These are phyloP conservation scores for Auanema freiburgensis DNA, from an alignment of 2,888 invertebrate genomes.

Conservation along the genomic window DNA sequence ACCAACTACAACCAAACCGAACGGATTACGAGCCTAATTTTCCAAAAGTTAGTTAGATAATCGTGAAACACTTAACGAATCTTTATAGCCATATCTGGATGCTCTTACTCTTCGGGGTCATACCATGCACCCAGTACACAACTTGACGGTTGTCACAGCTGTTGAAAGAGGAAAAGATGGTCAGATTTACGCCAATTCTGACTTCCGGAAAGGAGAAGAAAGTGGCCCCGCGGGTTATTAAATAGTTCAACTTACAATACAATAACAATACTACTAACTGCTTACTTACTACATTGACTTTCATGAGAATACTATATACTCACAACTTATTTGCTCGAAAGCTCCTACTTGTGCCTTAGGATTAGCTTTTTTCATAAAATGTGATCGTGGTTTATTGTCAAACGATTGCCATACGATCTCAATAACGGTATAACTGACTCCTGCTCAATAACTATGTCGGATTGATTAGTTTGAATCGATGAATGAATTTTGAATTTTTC, in stretches of 20 bases:
- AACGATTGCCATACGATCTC: too few relatives aligned
- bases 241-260: constrained; percentile 5
- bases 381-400: too few relatives aligned
- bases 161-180: constrained; percentile 45
- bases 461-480: too few relatives aligned
- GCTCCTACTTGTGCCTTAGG: too few relatives aligned
- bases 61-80: neutral
- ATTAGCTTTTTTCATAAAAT: too few relatives aligned
- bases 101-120: constrained; percentile 43
- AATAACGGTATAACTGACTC: too few relatives aligned
- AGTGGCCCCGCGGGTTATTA: constrained; percentile 61
- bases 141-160: constrained; percentile 54
- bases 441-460: too few relatives aligned
- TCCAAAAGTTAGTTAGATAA: constrained; percentile 27
- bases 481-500: too few relatives aligned
- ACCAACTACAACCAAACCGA: constrained; percentile 70
- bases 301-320: too few relatives aligned
- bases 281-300: too few relatives aligned
- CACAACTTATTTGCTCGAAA: too few relatives aligned
- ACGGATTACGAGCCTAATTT: constrained; percentile 47
- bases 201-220: constrained; percentile 61
- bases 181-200: constrained; percentile 58
- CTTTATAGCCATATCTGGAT: constrained; percentile 35
- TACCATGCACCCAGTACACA: constrained; percentile 33
- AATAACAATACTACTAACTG: neutral